Evolutionary conservation across 2,888 invertebrate species (phyloP).

Genomic region (Drymonia ruficornis): DNA sequence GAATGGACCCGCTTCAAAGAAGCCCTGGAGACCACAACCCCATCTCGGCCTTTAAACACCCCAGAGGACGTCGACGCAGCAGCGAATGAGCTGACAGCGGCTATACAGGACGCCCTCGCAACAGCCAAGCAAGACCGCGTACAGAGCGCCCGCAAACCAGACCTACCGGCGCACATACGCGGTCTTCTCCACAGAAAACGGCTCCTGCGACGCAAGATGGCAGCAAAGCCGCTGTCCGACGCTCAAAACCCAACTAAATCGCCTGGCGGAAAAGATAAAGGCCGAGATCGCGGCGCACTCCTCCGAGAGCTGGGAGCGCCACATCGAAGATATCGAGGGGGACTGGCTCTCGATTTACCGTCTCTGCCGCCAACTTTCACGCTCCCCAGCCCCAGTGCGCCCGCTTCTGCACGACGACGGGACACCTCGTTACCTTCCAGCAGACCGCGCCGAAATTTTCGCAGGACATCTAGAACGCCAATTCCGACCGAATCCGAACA

Average conservation of each 20-base stretch:
- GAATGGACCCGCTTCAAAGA: not conserved
- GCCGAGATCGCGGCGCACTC: too few species aligned
- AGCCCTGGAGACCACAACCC: too few species aligned
- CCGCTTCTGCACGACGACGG: not conserved
- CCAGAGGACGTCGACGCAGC: too few species aligned
- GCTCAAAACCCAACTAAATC: not conserved
- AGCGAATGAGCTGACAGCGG: too few species aligned
- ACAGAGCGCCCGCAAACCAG: too few species aligned
- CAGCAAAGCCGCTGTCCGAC: not conserved
- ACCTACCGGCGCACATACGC: too few species aligned
- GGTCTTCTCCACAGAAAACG: too few species aligned
- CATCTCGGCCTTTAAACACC: too few species aligned
- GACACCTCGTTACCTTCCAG: not conserved
- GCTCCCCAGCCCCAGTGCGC: not conserved
- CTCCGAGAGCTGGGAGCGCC: not conserved
- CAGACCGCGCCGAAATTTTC: slow-evolving; percentile 1
- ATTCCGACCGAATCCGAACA: slow-evolving; percentile 4
- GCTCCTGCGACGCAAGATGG: too few species aligned
- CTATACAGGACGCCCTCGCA: too few species aligned
- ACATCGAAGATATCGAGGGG: not conserved
- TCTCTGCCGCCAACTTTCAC: not conserved
- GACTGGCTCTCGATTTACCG: not conserved
- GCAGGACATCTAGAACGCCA: not conserved
- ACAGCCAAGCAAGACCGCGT: too few species aligned
- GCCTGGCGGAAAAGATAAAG: too few species aligned